A percentile compares a stretch with the other conserved stretches of the same genome.
phyloP scores from a whole-genome alignment of 2,113 vertebrate genomes.

The Takifugu bimaculatus region DNA sequence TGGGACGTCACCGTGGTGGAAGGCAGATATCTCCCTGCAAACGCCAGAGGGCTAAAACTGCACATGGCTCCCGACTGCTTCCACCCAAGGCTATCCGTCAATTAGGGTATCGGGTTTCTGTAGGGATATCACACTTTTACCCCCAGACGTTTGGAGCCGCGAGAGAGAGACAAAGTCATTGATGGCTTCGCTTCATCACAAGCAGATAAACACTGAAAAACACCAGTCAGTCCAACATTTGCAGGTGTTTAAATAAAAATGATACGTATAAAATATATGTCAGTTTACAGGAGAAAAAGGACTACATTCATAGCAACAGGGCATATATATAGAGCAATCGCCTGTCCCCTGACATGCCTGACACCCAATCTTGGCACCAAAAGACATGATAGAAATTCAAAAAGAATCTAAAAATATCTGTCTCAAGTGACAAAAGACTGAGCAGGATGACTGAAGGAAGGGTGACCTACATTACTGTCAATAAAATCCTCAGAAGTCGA shows the following conservation, averaged over 20 bases:
- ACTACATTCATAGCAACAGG: constrained; percentile 73
- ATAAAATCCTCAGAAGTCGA: constrained; percentile 29
- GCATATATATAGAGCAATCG: constrained; percentile 71
- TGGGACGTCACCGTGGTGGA: constrained; percentile 40
- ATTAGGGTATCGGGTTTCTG: constrained; percentile 36
- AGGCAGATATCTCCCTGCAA: constrained; percentile 6
- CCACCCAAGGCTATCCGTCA: constrained; percentile 54
- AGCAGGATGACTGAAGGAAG: constrained; percentile 60
- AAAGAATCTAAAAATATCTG: constrained; percentile 78
- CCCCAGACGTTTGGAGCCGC: constrained; percentile 22
- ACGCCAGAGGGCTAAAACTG: no score
- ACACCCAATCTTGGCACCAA: constrained; percentile 71
- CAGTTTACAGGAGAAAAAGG: no score
- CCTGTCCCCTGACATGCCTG: constrained; percentile 67
- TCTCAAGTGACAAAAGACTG: constrained; percentile 76
- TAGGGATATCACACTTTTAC: constrained; percentile 49
- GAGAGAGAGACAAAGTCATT: neutral
- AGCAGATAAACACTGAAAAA: neutral
- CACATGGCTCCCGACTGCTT: constrained; percentile 17
- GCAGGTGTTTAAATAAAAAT: no score
- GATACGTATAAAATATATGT: neutral
- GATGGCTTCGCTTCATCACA: neutral
- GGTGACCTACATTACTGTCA: constrained; percentile 58
- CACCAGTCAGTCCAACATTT: no score
- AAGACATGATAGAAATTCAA: constrained; percentile 69